Evolutionary conservation across 2,797 vertebrate genomes (phyloP), one percentile per base, ranked within the genome.

Genomic region (Eidolon dupreanum): DNA sequence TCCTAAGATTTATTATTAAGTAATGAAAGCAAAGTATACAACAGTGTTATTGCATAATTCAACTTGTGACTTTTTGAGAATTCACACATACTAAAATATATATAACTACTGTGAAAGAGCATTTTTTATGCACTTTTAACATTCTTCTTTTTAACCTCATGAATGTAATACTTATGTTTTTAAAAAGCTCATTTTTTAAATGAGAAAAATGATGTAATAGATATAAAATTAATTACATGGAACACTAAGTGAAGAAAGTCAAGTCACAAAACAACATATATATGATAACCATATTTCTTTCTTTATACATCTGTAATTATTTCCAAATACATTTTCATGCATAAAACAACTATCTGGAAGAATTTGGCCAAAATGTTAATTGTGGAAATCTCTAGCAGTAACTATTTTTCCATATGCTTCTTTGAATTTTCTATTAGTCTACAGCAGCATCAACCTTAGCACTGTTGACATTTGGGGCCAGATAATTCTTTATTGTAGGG

Each of bases 331-430:
- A n/a, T 85, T 83, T 85, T 15, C 33, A 5, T 74, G 2, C 24
- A 24, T 36, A 26, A 31, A n/a, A 90, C 68, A 55, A 31, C 36
- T 26, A 51, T 65, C 43, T 46, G 63, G 55, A 74, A 91, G 57
- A 73, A 84, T 83, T 66, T 83, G 70, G 71, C 36, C 16, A 71
- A 87, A 38, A 73, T 53, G 41, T 59, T 78, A 59, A 22, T n/a
- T 26, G 11, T 36, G 36, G 59, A 79, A 88, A 91, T 95, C 71
- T 16, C 83, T 61, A 84, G 77, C 5, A 13, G 12, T 59, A n/a
- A 53, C 65, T 59, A 33, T 33, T 74, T 91, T 88, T 78, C 43
- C 70, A 43, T 87, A 77, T 59, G n/a, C 55, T 93, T 83, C 90
- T 88, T 78, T 83, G 51, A 87, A 33, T 31, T 71, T 57, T 74